A percentile compares a stretch with the other conserved stretches of the same genome.
These are phyloP conservation scores for Elaphurus davidianus DNA, from an alignment of 2,113 vertebrate species.

Conservation along the genomic window DNA sequence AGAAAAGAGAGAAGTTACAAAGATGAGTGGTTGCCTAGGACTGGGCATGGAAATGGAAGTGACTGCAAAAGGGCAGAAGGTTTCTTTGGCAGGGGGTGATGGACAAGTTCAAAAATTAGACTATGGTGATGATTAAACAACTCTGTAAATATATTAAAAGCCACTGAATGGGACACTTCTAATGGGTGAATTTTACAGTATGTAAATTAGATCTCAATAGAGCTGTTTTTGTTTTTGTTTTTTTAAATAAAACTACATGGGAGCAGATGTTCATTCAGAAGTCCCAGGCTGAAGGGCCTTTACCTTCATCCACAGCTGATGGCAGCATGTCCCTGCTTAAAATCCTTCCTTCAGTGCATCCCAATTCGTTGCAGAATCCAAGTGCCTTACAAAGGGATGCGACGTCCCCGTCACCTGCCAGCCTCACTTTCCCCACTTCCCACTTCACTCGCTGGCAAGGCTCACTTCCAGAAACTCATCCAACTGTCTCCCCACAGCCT, in stretches of 20 bases:
- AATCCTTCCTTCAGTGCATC: neutral
- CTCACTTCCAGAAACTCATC: neutral
- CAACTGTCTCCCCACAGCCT: neutral
- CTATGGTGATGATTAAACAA: neutral
- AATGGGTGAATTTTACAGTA: neutral
- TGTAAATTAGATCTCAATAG: neutral
- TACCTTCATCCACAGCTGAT: neutral
- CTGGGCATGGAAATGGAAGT: neutral
- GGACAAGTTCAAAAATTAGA: neutral
- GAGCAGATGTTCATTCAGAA: neutral
- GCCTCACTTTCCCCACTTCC: neutral
- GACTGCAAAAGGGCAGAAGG: neutral
- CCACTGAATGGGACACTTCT: neutral
- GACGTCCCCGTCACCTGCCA: neutral
- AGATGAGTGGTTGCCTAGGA: neutral
- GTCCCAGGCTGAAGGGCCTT: neutral
- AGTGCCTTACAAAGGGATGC: neutral
- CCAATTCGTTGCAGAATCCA: neutral
- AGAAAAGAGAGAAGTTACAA: constrained; percentile 43
- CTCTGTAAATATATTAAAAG: neutral
- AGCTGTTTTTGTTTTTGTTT: neutral
- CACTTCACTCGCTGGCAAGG: neutral
- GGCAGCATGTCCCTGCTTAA: neutral
- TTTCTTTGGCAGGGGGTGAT: neutral
- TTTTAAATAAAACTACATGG: neutral